Conservation (phyloP, 2,888 invertebrate species). For the Tinea trinotella region DNA sequence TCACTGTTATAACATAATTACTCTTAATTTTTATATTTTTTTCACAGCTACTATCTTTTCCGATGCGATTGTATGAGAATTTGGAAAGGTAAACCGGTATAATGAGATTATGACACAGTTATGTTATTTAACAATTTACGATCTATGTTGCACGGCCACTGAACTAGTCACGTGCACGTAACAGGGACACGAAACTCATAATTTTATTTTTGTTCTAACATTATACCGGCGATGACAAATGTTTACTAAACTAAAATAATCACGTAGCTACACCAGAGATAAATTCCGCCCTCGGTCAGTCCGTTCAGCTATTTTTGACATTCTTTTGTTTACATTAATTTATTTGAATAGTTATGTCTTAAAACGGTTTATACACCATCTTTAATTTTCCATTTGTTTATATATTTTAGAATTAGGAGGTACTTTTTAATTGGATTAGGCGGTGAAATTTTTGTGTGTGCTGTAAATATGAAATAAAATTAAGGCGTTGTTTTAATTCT, state of each 20-base stretch:
- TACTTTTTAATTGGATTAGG: no score
- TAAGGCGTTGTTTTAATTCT: no score
- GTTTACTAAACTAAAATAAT: conserved; percentile 3
- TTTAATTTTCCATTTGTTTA: no score
- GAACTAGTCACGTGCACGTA: conserved; percentile 8
- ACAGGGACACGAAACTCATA: not conserved
- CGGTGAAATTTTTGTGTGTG: no score
- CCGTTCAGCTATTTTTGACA: no score
- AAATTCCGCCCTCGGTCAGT: no score
- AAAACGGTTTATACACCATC: no score
- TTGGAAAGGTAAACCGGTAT: conserved; percentile 7
- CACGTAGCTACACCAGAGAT: not conserved
- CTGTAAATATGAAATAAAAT: no score
- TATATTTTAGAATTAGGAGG: no score
- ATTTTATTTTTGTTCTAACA: conserved; percentile 4
- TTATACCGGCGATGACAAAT: not conserved
- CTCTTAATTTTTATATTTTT: not conserved
- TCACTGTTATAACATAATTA: not conserved
- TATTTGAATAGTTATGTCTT: not conserved
- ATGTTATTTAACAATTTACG: conserved; percentile 3
- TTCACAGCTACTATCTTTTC: not conserved
- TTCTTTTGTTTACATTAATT: no score
- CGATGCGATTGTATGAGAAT: not conserved
- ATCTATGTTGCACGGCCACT: not conserved
- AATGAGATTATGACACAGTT: not conserved